Evolutionary conservation across 1,140 invertebrate species (phyloP).

Genomic region (Sitobion miscanthi): DNA sequence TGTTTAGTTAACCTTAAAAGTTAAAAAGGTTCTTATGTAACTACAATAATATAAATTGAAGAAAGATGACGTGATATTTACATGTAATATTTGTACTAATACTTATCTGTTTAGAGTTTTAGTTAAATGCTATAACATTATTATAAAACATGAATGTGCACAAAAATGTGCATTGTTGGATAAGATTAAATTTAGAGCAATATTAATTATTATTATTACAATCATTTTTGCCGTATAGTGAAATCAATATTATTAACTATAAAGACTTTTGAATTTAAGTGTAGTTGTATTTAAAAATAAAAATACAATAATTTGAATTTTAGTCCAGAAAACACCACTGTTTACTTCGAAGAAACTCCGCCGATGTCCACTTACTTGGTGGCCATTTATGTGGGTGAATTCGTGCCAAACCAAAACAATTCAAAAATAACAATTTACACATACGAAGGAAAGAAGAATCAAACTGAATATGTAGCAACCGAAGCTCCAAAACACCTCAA

Average conservation of each 20-base stretch:
- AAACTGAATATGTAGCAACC: conserved; percentile 62
- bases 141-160: conserved; percentile 76
- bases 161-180: conserved; percentile 64
- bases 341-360: neutral
- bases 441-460: conserved; percentile 69
- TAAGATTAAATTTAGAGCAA: conserved; percentile 56
- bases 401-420: conserved; percentile 61
- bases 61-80: neutral
- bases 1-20: neutral
- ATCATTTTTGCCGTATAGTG: too few relatives aligned
- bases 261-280: neutral
- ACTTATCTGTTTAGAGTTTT: neutral
- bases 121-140: neutral
- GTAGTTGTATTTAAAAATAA: neutral
- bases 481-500: conserved; percentile 61
- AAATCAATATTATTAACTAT: too few relatives aligned
- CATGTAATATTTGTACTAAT: neutral
- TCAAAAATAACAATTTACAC: conserved; percentile 73
- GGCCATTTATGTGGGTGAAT: conserved; percentile 75
- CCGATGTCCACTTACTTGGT: conserved; percentile 81
- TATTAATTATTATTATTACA: neutral
- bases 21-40: neutral
- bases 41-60: neutral
- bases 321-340: neutral
- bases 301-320: neutral